Evolutionary conservation across 1,140 invertebrate species (phyloP).

Genomic region (Hypothenemus hampei): DNA sequence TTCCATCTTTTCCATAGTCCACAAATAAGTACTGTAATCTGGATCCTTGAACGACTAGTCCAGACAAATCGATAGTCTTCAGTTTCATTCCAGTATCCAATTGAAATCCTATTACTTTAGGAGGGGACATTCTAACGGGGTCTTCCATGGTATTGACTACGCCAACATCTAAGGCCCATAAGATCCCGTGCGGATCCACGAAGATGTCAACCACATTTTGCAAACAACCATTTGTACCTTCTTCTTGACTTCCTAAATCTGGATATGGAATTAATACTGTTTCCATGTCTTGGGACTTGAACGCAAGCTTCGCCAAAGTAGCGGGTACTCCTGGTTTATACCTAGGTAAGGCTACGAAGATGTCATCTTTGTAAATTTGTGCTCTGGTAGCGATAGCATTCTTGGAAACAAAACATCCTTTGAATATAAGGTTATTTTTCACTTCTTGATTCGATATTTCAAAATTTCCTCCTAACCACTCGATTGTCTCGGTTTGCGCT

Average conservation of each 20-base stretch:
- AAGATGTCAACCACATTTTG: slow-evolving; percentile 58
- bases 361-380: slow-evolving; percentile 55
- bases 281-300: no score
- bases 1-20: slow-evolving; percentile 52
- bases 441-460: no score
- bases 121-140: slow-evolving; percentile 50
- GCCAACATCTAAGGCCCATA: slow-evolving; percentile 59
- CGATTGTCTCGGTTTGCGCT: no score
- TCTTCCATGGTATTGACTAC: slow-evolving; percentile 53
- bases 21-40: slow-evolving; percentile 56
- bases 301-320: slow-evolving; percentile 53
- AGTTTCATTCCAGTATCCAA: slow-evolving; percentile 53
- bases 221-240: slow-evolving; percentile 52
- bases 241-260: slow-evolving; percentile 56
- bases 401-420: slow-evolving; percentile 53
- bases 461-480: no score
- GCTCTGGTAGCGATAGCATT: slow-evolving; percentile 56
- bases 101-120: slow-evolving; percentile 55
- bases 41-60: slow-evolving; percentile 47
- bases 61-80: slow-evolving; percentile 52
- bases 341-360: slow-evolving; percentile 55
- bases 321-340: slow-evolving; percentile 55
- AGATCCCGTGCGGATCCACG: slow-evolving; percentile 50
- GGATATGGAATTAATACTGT: no score
- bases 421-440: no score